Conservation (phyloP, 2,888 invertebrate species). For the Polylopha cassiicola region DNA sequence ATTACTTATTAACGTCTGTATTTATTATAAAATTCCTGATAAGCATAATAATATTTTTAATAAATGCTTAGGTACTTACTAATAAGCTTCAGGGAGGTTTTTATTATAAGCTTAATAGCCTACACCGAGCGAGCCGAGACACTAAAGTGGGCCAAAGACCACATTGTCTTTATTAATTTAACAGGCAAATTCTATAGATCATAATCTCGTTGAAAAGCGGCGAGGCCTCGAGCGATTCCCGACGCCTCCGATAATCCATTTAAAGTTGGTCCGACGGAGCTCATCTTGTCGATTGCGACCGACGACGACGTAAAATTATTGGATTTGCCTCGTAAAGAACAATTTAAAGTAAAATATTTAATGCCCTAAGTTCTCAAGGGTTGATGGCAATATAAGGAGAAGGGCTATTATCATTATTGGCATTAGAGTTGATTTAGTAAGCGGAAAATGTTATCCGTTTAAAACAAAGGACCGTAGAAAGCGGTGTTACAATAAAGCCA, state of each 20-base stretch:
- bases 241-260: constrained; percentile 27
- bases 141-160: constrained; percentile 9
- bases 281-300: constrained; percentile 27
- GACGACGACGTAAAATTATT: constrained; percentile 29
- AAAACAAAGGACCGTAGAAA: constrained; percentile 4
- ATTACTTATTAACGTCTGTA: too few species aligned
- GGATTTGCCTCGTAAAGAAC: constrained; percentile 28
- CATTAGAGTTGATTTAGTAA: constrained; percentile 8
- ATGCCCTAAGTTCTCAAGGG: constrained; percentile 13
- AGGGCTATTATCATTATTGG: constrained; percentile 7
- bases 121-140: neutral
- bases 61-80: too few species aligned
- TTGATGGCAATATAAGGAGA: constrained; percentile 12
- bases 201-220: constrained; percentile 30
- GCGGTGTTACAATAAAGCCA: constrained; percentile 5
- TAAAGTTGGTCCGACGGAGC: constrained; percentile 25
- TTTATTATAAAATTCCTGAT: too few species aligned
- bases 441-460: constrained; percentile 10
- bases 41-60: too few species aligned
- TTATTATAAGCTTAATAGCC: too few species aligned
- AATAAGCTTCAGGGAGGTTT: too few species aligned
- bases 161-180: constrained; percentile 38
- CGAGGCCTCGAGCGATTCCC: constrained; percentile 22
- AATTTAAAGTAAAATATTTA: constrained; percentile 27
- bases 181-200: constrained; percentile 45